phyloP scores from a whole-genome alignment of 2,888 invertebrate species.

The Aleiodes leptofemur region DNA sequence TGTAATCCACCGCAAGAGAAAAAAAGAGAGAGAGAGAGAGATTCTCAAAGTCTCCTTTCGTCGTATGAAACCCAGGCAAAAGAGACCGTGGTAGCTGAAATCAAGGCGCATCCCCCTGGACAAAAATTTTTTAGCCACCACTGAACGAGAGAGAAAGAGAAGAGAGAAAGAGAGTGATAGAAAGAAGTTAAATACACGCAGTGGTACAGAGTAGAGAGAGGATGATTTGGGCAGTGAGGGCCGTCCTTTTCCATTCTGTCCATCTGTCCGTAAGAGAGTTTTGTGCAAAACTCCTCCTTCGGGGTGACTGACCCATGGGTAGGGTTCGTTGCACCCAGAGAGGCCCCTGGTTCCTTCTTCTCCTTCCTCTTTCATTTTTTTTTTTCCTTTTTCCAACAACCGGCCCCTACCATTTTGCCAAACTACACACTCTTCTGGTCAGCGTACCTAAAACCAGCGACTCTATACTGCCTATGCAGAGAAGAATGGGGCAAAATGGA shows the following conservation, averaged over 20 bases:
- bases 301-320: slow-evolving; percentile 73
- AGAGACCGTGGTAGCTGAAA: slow-evolving; percentile 25
- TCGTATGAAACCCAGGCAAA: slow-evolving; percentile 14
- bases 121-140: slow-evolving; percentile 33
- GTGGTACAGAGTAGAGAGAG: neutral
- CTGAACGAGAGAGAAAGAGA: no score
- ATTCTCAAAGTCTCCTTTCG: slow-evolving; percentile 14
- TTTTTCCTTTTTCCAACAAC: slow-evolving; percentile 18
- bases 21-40: neutral
- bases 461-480: slow-evolving; percentile 3
- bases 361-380: slow-evolving; percentile 36
- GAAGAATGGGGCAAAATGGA: no score
- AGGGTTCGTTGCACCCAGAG: slow-evolving; percentile 71
- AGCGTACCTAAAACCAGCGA: slow-evolving; percentile 58
- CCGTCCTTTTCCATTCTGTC: slow-evolving; percentile 60
- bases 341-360: slow-evolving; percentile 55
- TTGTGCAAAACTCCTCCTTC: slow-evolving; percentile 58
- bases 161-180: slow-evolving; percentile 29
- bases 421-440: slow-evolving; percentile 58
- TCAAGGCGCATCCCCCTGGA: slow-evolving; percentile 42
- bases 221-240: slow-evolving; percentile 43
- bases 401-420: slow-evolving; percentile 50
- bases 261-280: slow-evolving; percentile 60
- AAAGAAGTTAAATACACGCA: slow-evolving; percentile 12
- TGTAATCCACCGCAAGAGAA: slow-evolving; percentile 27